A percentile compares a stretch with the other conserved stretches of the same genome.
Conservation (phyloP, 2,797 vertebrate genomes). For the Pipistrellus pipistrellus region DNA sequence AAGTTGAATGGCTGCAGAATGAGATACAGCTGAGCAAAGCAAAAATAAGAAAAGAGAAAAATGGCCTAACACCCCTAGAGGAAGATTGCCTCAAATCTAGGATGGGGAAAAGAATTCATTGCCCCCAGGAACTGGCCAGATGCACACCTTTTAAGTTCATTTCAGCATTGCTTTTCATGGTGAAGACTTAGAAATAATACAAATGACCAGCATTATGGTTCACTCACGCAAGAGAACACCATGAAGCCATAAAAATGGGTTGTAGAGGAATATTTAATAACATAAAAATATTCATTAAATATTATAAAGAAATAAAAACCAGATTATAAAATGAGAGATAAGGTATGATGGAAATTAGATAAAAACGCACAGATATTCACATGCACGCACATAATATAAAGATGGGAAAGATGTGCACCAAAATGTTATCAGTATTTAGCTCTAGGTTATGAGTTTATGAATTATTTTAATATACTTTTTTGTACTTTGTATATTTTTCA, state of each 20-base stretch:
- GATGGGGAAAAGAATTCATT: neutral
- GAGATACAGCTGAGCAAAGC: constrained; percentile 54
- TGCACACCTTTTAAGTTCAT: neutral
- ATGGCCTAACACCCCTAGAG: neutral
- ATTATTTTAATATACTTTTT: constrained; percentile 20
- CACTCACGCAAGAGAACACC: constrained; percentile 39
- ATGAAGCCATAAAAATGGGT: constrained; percentile 16
- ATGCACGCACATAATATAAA: neutral
- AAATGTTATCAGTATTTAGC: neutral
- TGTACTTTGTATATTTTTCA: neutral
- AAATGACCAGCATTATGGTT: neutral
- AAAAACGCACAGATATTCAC: constrained; percentile 25
- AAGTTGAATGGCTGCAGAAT: constrained; percentile 59
- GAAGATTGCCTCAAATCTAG: neutral
- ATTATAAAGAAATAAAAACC: constrained; percentile 53
- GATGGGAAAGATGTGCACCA: neutral
- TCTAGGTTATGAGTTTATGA: neutral
- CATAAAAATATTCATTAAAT: constrained; percentile 35
- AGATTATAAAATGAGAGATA: constrained; percentile 32
- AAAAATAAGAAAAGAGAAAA: constrained; percentile 66
- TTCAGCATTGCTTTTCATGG: constrained; percentile 22
- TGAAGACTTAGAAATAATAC: constrained; percentile 5
- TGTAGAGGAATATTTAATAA: constrained; percentile 17
- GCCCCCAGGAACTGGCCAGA: neutral
- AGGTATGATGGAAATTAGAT: neutral